Percentiles rank a stretch among this genome's conserved stretches.
Evolutionary conservation across 2,888 invertebrate species (phyloP).

Genomic region (Phymatocera aterrima): DNA sequence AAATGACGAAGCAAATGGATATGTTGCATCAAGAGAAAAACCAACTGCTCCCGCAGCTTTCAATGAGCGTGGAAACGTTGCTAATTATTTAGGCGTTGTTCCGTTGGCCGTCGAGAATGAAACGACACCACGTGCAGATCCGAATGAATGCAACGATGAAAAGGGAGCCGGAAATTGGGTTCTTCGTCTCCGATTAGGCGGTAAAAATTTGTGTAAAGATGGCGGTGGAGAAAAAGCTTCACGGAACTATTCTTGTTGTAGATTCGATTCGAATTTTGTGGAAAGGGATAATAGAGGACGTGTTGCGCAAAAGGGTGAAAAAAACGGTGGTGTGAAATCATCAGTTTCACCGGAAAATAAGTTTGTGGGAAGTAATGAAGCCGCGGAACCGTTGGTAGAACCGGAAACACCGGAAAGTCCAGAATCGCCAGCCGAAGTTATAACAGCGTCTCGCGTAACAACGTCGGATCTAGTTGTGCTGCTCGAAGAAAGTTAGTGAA

Average conservation of each 20-base stretch:
- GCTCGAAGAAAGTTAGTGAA: constrained; percentile 59
- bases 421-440: constrained; percentile 51
- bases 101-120: too few relatives aligned
- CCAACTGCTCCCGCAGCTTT: constrained; percentile 3
- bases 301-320: constrained; percentile 50
- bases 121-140: constrained; percentile 2
- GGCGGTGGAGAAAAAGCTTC: not conserved
- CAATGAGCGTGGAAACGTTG: not conserved
- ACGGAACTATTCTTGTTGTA: not conserved
- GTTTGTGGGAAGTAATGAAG: constrained; percentile 48
- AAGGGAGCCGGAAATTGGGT: constrained; percentile 33
- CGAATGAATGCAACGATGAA: not conserved
- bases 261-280: constrained; percentile 30
- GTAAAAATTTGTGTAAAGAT: not conserved
- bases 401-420: constrained; percentile 56
- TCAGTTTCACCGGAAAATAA: constrained; percentile 45
- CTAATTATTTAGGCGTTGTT: not conserved
- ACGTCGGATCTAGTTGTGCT: constrained; percentile 58
- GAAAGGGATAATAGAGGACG: constrained; percentile 52
- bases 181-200: not conserved
- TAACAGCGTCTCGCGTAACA: constrained; percentile 52
- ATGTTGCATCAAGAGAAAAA: not conserved
- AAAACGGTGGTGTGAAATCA: constrained; percentile 39
- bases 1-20: not conserved
- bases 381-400: constrained; percentile 52